Evolutionary conservation across 2,888 invertebrate species (phyloP).

Genomic region (Melitaea athalia): DNA sequence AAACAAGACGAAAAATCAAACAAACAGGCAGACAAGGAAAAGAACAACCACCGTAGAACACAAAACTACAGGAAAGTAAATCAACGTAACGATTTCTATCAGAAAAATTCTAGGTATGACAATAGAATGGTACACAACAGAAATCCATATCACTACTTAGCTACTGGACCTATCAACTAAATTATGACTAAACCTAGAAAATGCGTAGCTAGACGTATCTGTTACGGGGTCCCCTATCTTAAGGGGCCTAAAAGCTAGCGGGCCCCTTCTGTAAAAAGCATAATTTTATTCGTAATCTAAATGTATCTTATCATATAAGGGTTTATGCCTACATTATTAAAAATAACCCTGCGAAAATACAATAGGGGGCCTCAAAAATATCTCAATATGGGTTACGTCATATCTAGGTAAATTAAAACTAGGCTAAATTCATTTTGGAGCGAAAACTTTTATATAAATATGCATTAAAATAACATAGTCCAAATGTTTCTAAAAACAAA

Average conservation of each 20-base stretch:
- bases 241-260: too few relatives aligned
- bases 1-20: conserved; percentile 45
- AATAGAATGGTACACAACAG: conserved; percentile 67
- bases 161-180: conserved; percentile 76
- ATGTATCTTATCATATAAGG: too few relatives aligned
- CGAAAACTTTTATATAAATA: conserved; percentile 21
- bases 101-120: conserved; percentile 73
- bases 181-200: not conserved
- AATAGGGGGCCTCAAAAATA: too few relatives aligned
- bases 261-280: too few relatives aligned
- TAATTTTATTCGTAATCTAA: too few relatives aligned
- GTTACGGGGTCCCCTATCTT: too few relatives aligned
- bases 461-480: not conserved
- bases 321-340: too few relatives aligned
- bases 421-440: conserved; percentile 27
- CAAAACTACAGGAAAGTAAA: conserved; percentile 69
- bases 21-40: conserved; percentile 62
- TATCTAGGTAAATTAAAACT: conserved; percentile 37
- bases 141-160: conserved; percentile 73
- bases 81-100: conserved; percentile 65
- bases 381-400: too few relatives aligned
- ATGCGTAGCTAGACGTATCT: too few relatives aligned
- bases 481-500: too few relatives aligned
- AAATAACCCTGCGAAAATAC: too few relatives aligned
- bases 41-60: conserved; percentile 57